phyloP scores from a whole-genome alignment of 2,797 vertebrate genomes.

The Coluber constrictor region DNA sequence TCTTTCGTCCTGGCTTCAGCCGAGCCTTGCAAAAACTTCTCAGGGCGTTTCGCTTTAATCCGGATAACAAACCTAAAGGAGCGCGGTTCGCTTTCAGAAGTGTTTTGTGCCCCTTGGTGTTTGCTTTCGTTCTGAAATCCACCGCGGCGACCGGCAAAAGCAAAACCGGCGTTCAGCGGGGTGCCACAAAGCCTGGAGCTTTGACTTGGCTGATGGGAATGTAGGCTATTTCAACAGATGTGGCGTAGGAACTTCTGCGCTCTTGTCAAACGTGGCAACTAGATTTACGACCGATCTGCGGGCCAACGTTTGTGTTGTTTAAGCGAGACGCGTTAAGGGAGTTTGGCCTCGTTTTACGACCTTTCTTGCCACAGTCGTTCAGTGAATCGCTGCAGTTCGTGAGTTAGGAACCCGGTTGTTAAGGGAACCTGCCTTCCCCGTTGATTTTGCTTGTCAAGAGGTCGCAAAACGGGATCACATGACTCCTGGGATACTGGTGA shows the following conservation, averaged over 20 bases:
- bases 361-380: background rate
- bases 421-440: background rate
- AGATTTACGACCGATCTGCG: rapidly evolving
- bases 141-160: background rate
- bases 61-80: background rate
- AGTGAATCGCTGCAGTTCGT: background rate
- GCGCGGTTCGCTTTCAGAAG: too few species aligned
- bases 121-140: background rate
- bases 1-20: background rate
- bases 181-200: background rate
- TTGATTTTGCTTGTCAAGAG: background rate
- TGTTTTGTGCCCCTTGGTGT: background rate
- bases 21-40: too few species aligned
- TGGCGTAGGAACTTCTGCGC: background rate
- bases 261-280: background rate
- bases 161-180: background rate
- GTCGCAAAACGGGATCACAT: background rate
- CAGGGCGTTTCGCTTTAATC: background rate
- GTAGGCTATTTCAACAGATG: background rate
- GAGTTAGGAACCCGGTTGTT: background rate
- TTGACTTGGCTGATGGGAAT: background rate
- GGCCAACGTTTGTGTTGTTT: background rate
- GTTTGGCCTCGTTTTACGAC: background rate
- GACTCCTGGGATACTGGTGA: background rate
- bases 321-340: background rate